Conservation (phyloP, 2,888 invertebrate genomes). For the Agapetus fuscipes region DNA sequence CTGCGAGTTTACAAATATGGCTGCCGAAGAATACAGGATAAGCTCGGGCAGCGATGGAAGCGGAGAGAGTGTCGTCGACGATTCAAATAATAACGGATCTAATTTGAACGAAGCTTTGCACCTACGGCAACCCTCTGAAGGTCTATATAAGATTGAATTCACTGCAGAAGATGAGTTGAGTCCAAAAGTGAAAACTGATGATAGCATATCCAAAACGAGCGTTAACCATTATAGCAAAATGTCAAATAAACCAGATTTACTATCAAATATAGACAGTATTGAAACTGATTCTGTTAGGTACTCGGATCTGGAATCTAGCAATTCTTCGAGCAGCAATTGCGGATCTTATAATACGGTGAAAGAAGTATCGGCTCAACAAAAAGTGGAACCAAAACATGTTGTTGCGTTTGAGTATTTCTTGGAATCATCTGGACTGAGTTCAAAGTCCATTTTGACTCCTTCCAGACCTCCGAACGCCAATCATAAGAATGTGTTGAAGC, state of each 20-base stretch:
- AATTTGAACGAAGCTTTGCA: slow-evolving; percentile 21
- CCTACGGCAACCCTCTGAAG: slow-evolving; percentile 8
- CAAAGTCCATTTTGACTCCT: slow-evolving; percentile 64
- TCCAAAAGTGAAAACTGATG: slow-evolving; percentile 2
- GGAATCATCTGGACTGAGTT: slow-evolving; percentile 70
- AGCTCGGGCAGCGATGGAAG: slow-evolving; percentile 42
- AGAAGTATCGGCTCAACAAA: slow-evolving; percentile 29
- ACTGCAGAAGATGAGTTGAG: slow-evolving; percentile 18
- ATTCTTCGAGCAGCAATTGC: slow-evolving; percentile 45
- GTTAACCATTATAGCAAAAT: slow-evolving; percentile 37
- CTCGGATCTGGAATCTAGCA: slow-evolving; percentile 57
- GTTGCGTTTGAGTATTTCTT: slow-evolving; percentile 64
- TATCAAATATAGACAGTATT: slow-evolving; percentile 46
- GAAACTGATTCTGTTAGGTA: slow-evolving; percentile 53
- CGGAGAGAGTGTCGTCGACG: slow-evolving; percentile 38
- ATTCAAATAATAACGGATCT: slow-evolving; percentile 19
- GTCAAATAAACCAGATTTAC: slow-evolving; percentile 44
- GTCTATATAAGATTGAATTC: slow-evolving; percentile 19
- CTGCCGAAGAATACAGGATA: slow-evolving; percentile 43
- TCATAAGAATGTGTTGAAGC: slow-evolving; percentile 66
- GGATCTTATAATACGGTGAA: slow-evolving; percentile 41
- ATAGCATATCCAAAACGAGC: not conserved
- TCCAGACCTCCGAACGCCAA: slow-evolving; percentile 58
- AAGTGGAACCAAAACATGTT: slow-evolving; percentile 23
- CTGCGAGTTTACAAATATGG: slow-evolving; percentile 41